Base-by-base conservation (phyloP, 2,797 vertebrate species). In the Anableps anableps region DNA sequence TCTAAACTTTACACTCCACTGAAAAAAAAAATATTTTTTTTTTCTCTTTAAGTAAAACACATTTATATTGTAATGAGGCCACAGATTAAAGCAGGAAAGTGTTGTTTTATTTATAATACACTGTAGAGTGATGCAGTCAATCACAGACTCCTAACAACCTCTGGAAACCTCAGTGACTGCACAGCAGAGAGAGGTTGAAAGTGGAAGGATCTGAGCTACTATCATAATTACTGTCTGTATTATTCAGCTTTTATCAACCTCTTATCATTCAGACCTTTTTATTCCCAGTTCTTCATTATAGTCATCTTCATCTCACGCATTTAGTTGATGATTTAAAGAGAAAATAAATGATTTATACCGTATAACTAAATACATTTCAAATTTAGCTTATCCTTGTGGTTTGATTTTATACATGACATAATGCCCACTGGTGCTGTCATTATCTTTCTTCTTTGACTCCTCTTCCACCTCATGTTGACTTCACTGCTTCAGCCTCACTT, bases 1-100 rank as follows among this genome's bases (percentile, higher is more conserved):
- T 26, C 23, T 45, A 0, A 53, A 8, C 16, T 50, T 21, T 21
- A 17, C 2, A 50, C 17, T 19, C n/a, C 0, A 26, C 9, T 43
- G 16, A 43, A 70, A 41, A 68, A 38, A 10, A 29, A 1, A 13
- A 11, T 1, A 31, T n/a, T 21, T 9, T 29, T 16, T 23, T 31
- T 34, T 34, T 29, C 5, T 31, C 5, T 34, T 34, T 43, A 41
- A n/a, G 23, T 26, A 43, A 70, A 70, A 23, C 38, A 70, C 66
- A 70, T 87, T 89, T 83, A 85, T 85, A 89, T 90, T 91, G 83
- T 93, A 93, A 95, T 89, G 80, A 94, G 82, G 82, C 74, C 72
- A 7, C 83, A 83, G 78, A 92, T 90, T 90, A 86, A 83, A 90
- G 88, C 73, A 81, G 55, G n/a, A 74, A 84, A 81, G 79, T 6